Conservation (phyloP, 2,113 vertebrate genomes). For the Gasterosteus aculeatus region DNA sequence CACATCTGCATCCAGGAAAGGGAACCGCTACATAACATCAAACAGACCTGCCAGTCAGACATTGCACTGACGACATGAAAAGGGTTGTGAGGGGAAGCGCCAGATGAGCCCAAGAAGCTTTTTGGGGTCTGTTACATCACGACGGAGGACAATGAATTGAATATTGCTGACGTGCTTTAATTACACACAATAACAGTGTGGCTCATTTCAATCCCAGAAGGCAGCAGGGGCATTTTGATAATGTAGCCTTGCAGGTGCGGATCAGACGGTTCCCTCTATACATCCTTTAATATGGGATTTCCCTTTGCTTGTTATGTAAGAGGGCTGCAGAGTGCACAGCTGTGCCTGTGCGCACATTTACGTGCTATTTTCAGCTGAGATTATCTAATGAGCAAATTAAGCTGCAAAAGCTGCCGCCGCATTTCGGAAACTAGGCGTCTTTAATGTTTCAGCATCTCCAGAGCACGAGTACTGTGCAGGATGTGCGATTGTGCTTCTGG, state of each 20-base stretch:
- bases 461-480: conserved; percentile 15
- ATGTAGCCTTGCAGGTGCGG: conserved; percentile 53
- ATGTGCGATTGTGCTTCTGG: conserved; percentile 34
- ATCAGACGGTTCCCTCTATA: conserved; percentile 4
- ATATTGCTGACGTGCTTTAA: conserved; percentile 44
- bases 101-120: conserved; percentile 17
- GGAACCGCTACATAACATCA: conserved; percentile 18
- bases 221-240: conserved; percentile 30
- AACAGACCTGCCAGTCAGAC: conserved; percentile 19
- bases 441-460: conserved; percentile 23
- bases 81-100: not conserved
- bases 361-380: conserved; percentile 36
- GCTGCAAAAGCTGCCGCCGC: conserved; percentile 5
- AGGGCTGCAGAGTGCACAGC: conserved; percentile 24
- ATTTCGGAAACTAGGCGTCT: conserved; percentile 21
- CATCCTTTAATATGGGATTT: conserved; percentile 32
- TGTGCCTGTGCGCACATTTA: conserved; percentile 25
- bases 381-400: conserved; percentile 61
- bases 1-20: no score
- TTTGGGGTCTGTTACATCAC: conserved; percentile 17
- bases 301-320: conserved; percentile 46
- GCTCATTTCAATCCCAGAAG: conserved; percentile 22
- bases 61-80: conserved; percentile 8
- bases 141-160: conserved; percentile 42
- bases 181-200: conserved; percentile 37